Conservation (phyloP, 2,888 invertebrate genomes). For the Drosophila longiperda region DNA sequence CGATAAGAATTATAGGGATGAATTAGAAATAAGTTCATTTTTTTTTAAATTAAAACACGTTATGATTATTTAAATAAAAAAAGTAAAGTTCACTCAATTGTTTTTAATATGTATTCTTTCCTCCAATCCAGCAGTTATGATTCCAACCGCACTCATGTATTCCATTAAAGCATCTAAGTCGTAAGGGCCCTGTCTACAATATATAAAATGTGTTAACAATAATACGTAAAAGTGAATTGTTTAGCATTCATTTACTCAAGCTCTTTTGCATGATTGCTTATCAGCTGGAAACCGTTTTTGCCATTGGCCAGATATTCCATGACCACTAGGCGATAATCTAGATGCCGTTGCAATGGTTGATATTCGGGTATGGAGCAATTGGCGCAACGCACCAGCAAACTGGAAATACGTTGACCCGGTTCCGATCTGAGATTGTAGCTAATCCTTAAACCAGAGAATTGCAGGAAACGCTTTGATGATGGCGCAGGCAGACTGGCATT, state of each 20-base stretch:
- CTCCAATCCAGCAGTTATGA: slow-evolving; percentile 67
- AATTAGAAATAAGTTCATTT: not conserved
- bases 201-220: not conserved
- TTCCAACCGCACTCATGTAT: slow-evolving; percentile 64
- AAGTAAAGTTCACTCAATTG: not conserved
- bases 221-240: not conserved
- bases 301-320: slow-evolving; percentile 88
- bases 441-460: slow-evolving; percentile 86
- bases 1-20: not conserved
- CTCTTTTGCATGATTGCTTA: slow-evolving; percentile 82
- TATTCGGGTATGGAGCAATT: slow-evolving; percentile 88
- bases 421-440: slow-evolving; percentile 87
- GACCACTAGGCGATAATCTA: slow-evolving; percentile 88
- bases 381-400: slow-evolving; percentile 87
- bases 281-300: slow-evolving; percentile 88
- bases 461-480: slow-evolving; percentile 83
- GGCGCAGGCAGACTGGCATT: slow-evolving; percentile 46
- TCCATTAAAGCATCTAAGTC: slow-evolving; percentile 79
- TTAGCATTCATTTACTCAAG: slow-evolving; percentile 51
- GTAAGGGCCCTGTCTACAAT: slow-evolving; percentile 67
- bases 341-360: slow-evolving; percentile 86
- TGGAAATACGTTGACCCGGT: slow-evolving; percentile 86
- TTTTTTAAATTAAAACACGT: too few species aligned
- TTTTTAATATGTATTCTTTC: slow-evolving; percentile 63
- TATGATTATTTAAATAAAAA: slow-evolving; percentile 17